Conservation (phyloP, 1,140 invertebrate genomes). For the Diabrotica undecimpunctata region DNA sequence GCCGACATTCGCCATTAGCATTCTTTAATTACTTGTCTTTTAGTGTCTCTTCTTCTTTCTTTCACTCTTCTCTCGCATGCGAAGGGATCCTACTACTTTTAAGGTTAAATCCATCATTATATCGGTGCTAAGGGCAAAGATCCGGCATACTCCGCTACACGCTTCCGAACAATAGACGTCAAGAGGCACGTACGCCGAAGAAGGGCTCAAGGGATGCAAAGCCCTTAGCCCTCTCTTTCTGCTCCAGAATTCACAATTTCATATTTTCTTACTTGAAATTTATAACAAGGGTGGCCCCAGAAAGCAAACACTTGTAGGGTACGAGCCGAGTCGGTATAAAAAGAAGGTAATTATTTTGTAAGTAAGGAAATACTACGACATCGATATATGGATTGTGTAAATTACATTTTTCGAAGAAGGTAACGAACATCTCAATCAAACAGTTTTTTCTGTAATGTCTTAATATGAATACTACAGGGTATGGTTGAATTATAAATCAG, state of each 20-base stretch:
- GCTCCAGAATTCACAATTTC: conserved; percentile 15
- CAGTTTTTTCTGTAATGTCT: too few relatives aligned
- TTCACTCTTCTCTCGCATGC: conserved; percentile 5
- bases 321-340: background rate
- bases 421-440: too few relatives aligned
- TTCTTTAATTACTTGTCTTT: conserved; percentile 15
- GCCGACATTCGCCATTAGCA: conserved; percentile 11
- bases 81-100: conserved; percentile 16
- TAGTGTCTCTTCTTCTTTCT: conserved; percentile 1
- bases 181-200: conserved; percentile 40
- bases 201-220: conserved; percentile 24
- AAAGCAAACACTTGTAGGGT: conserved; percentile 12
- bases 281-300: conserved; percentile 11
- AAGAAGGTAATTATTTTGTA: background rate
- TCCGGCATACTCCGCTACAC: conserved; percentile 34
- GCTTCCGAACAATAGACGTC: conserved; percentile 42
- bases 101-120: conserved; percentile 42
- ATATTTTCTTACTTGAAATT: conserved; percentile 12
- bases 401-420: too few relatives aligned
- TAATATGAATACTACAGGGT: too few relatives aligned
- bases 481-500: too few relatives aligned
- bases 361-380: background rate
- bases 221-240: conserved; percentile 4
- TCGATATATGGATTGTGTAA: background rate
- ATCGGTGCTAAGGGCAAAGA: conserved; percentile 39